Base-by-base conservation (phyloP, 2,797 vertebrate genomes). In the Margarornis squamiger region DNA sequence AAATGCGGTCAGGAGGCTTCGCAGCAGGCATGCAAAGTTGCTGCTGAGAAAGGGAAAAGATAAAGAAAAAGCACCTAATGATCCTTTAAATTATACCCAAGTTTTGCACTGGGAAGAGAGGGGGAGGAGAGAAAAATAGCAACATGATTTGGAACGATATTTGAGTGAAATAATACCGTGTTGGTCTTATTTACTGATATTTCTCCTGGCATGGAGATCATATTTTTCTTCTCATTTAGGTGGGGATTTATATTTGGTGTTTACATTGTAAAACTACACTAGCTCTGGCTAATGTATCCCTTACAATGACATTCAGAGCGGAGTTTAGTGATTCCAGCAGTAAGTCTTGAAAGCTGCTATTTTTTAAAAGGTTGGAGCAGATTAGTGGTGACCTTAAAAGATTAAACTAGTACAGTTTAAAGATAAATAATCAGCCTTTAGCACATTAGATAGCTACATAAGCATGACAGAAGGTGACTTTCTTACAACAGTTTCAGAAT, bases 391-490 rank as follows among this genome's bases (percentile, higher is more conserved):
- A 97, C 95, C 97, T 97, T 96, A 95, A 96, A 94, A 96, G 94
- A 96, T 95, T 94, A 95, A 97, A 95, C 76, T 94, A 95, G 91
- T 95, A 96, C 84, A 95, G 94, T 97, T 97, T 96, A 97, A 96
- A 97, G 96, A 95, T 97, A 97, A 97, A 96, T 96, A 95, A 96
- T 95, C 96, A 96, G 80, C 92, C 97, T 95, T 96, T 95, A 95
- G 94, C 95, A 94, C 93, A 97, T 97, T 96, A 95, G 95, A 97
- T 96, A 96, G 92, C 96, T 96, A 85, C 90, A 96, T 94, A 94
- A 95, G 95, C 95, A 92, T 97, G 96, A 96, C 94, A 97, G 94
- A 97, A 97, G 96, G 96, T 97, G 97, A 97, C 97, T 96, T 98
- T 97, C 94, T 93, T 95, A 89, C 93, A 85, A 89, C 75, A 93